Percentiles rank a stretch among this genome's conserved stretches.
Evolutionary conservation across 2,797 vertebrate genomes (phyloP).

Genomic region (Tenualosa thibaudeaui): DNA sequence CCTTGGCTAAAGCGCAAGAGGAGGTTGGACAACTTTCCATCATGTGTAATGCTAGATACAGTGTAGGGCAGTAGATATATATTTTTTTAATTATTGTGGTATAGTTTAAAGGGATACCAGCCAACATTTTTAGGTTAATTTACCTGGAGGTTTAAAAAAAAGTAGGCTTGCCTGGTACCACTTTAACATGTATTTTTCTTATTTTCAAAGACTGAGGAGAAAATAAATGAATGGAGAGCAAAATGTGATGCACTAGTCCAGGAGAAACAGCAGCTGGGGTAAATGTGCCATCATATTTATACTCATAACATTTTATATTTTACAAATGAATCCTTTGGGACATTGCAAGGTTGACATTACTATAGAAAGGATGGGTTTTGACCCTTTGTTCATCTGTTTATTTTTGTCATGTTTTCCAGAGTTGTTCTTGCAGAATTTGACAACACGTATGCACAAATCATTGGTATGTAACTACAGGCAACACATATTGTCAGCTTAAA

Average conservation of each 20-base stretch:
- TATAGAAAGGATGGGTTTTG: not conserved
- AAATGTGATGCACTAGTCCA: conserved; percentile 69
- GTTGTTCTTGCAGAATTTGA: conserved; percentile 87
- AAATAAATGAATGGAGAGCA: conserved; percentile 69
- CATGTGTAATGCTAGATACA: not conserved
- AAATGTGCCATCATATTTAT: conserved; percentile 38
- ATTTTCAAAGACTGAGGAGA: conserved; percentile 71
- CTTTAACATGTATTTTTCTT: not conserved
- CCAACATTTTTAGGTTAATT: too few relatives aligned
- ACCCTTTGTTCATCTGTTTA: not conserved
- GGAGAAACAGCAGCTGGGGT: conserved; percentile 87
- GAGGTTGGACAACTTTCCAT: conserved; percentile 62
- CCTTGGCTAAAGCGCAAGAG: conserved; percentile 70
- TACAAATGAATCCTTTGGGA: not conserved
- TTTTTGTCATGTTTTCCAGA: conserved; percentile 60
- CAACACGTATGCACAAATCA: conserved; percentile 75
- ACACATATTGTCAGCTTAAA: not conserved
- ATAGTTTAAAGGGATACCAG: not conserved
- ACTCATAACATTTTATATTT: not conserved
- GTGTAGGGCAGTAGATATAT: too few relatives aligned
- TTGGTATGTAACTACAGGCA: conserved; percentile 68
- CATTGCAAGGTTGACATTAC: not conserved
- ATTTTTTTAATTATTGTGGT: not conserved
- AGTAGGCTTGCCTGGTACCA: too few relatives aligned
- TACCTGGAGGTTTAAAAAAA: too few relatives aligned